Evolutionary conservation across 1,140 invertebrate genomes (phyloP).

Genomic region (Orchestia grillus): DNA sequence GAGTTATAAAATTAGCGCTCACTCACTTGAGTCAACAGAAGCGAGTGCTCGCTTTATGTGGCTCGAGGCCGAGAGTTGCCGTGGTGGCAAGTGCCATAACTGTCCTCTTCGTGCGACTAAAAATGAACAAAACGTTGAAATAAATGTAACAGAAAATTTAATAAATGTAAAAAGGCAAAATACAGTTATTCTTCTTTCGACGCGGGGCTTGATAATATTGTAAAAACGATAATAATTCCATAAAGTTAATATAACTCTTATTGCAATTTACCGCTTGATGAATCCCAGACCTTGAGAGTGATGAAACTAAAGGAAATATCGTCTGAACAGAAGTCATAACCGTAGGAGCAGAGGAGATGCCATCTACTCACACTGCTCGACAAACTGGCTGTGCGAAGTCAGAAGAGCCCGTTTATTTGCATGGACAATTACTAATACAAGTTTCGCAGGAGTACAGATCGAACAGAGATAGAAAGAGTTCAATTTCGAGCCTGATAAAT

Average conservation of each 20-base stretch:
- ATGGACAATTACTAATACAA: slow-evolving; percentile 50
- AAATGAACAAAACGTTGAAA: not conserved
- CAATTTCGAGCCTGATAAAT: slow-evolving; percentile 49
- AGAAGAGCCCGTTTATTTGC: slow-evolving; percentile 42
- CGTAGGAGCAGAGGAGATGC: not conserved
- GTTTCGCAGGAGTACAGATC: slow-evolving; percentile 38
- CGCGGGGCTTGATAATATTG: not conserved
- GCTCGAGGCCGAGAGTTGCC: not conserved
- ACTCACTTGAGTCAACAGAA: not conserved
- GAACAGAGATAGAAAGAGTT: slow-evolving; percentile 40
- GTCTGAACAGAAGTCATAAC: not conserved
- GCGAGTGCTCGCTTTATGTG: not conserved
- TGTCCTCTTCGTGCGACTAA: not conserved
- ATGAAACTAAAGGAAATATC: not conserved
- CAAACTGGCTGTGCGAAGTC: slow-evolving; percentile 11
- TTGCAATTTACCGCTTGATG: not conserved
- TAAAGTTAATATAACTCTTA: not conserved
- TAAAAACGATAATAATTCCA: not conserved
- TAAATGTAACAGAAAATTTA: not conserved
- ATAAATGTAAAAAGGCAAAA: not conserved
- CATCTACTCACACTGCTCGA: not conserved
- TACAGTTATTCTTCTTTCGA: not conserved
- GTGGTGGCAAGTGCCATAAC: not conserved
- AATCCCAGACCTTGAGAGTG: not conserved
- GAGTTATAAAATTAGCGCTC: slow-evolving; percentile 1